These are phyloP conservation scores for Pachliopta kotzebuea DNA, from an alignment of 2,888 invertebrate species.

Conservation along the genomic window DNA sequence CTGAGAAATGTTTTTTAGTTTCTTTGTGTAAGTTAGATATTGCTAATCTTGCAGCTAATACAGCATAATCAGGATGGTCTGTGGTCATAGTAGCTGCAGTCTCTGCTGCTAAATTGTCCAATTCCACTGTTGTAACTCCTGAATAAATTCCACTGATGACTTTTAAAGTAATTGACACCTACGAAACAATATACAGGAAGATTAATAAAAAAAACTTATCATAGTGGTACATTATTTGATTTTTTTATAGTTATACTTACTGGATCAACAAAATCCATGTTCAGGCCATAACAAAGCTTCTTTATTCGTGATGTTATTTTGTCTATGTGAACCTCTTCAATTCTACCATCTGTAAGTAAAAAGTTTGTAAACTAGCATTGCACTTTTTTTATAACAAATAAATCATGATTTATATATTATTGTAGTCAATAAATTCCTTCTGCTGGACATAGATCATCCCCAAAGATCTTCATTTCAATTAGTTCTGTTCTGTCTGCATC, in stretches of 20 bases:
- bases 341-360: slow-evolving; percentile 86
- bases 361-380: neutral
- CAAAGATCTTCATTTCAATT: no score
- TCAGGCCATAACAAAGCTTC: slow-evolving; percentile 96
- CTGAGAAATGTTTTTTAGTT: slow-evolving; percentile 95
- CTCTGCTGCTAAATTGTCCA: slow-evolving; percentile 99
- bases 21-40: slow-evolving; percentile 99
- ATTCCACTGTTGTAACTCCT: slow-evolving; percentile 97
- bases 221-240: slow-evolving; percentile 17
- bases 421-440: no score
- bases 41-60: slow-evolving; percentile 93
- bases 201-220: neutral
- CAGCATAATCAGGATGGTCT: slow-evolving; percentile 97
- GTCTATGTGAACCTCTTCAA: slow-evolving; percentile 96
- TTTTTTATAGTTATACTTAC: slow-evolving; percentile 83
- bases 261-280: slow-evolving; percentile 98
- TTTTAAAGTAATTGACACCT: slow-evolving; percentile 92
- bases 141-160: slow-evolving; percentile 97
- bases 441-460: no score
- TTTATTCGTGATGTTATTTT: slow-evolving; percentile 98
- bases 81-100: slow-evolving; percentile 99
- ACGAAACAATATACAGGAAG: slow-evolving; percentile 11
- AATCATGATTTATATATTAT: no score
- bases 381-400: no score
- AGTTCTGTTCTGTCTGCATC: no score